Percentiles rank a stretch among this genome's conserved stretches.
These are phyloP conservation scores for Monomorium pharaonis DNA, from an alignment of 1,140 invertebrate species.

Conservation along the genomic window DNA sequence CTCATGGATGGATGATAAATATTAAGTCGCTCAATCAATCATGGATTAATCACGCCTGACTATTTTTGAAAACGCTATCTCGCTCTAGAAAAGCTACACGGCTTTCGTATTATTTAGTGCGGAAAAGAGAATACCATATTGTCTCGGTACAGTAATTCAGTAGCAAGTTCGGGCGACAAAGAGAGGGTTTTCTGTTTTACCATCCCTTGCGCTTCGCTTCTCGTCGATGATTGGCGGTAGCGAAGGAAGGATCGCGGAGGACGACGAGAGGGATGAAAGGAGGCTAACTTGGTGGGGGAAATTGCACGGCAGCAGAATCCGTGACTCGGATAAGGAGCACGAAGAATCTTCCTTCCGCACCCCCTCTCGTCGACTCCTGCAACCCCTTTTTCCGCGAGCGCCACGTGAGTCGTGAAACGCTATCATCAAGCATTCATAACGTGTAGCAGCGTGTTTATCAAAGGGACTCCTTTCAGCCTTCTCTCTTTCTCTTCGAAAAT, in stretches of 20 bases:
- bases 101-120: background rate
- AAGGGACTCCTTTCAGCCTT: constrained; percentile 24
- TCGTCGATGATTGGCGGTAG: constrained; percentile 69
- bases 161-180: constrained; percentile 42
- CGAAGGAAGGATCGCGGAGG: constrained; percentile 32
- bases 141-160: background rate
- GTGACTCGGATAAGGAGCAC: background rate
- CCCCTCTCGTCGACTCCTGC: background rate
- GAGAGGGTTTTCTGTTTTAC: constrained; percentile 61
- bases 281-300: constrained; percentile 18
- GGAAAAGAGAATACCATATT: background rate
- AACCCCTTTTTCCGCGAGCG: background rate
- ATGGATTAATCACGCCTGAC: background rate
- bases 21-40: background rate
- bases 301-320: background rate
- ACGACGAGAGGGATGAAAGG: background rate
- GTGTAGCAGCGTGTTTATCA: constrained; percentile 65
- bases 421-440: constrained; percentile 74
- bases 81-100: background rate
- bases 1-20: background rate
- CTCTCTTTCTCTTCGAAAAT: background rate
- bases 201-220: constrained; percentile 63
- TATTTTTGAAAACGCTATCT: background rate
- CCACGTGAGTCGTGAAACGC: constrained; percentile 58
- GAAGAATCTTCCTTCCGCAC: background rate